Evolutionary conservation across 2,888 invertebrate genomes (phyloP), one percentile per base, ranked within the genome.

Genomic region (Drosophila paucipuncta): DNA sequence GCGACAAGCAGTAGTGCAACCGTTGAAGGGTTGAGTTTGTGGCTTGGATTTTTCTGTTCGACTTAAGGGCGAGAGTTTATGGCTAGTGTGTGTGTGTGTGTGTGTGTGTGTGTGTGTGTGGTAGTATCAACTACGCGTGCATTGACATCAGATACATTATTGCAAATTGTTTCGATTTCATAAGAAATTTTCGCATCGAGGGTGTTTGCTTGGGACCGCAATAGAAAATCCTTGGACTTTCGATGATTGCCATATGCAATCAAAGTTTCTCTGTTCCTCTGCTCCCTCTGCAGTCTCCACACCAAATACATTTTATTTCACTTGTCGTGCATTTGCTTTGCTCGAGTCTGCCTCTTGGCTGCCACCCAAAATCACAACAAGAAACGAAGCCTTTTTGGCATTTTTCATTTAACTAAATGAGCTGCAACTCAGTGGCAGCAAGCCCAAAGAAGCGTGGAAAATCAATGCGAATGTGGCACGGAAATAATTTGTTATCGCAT

Each of bases 121-220:
- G 50, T 47, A 28, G 53, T 52, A 41, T 65, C 60, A 68, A 59
- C 68, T 55, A 78, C 80, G 88, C 90, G 78, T 82, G 77, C 85
- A 89, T 37, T 90, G 90, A 89, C 89, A 89, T 86, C 75, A 85
- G 85, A 86, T 90, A 86, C 86, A 91, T 89, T 89, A 90, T 89
- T 91, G 90, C 84, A 86, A 89, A 88, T 89, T 91, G 90, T 83
- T 89, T 91, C 90, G 79, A 78, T 89, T 91, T 85, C 81, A 84
- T 86, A 91, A 84, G 82, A 84, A 88, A 80, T 84, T 79, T 82
- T 75, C 72, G 55, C 82, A 78, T 69, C 76, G 43, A 62, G 58
- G 66, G 68, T 73, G 77, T 63, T 63, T 52, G 47, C 66, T 49
- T 28, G 50, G 22, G 16, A 47, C 39, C n/a, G 37, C 22, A 41